Percentiles rank a stretch among this genome's conserved stretches.
Evolutionary conservation across 2,797 vertebrate genomes (phyloP).

Genomic region (Artibeus jamaicensis): DNA sequence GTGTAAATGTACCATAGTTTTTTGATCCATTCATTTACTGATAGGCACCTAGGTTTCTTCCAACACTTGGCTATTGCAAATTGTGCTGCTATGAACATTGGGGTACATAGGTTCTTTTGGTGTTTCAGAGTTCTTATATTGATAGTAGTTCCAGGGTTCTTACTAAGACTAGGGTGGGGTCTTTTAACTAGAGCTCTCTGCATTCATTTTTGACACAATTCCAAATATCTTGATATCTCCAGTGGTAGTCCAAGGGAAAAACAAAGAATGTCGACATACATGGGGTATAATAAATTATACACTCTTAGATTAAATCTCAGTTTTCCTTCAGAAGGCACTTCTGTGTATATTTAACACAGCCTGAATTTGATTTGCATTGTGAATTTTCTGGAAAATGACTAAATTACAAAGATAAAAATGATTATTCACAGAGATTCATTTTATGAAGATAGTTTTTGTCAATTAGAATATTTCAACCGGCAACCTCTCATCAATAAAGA

Average conservation of each 20-base stretch:
- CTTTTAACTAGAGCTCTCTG: background rate
- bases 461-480: background rate
- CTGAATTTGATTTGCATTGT: background rate
- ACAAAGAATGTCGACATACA: background rate
- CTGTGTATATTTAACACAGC: background rate
- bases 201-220: slow-evolving; percentile 13
- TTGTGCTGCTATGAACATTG: no score
- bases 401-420: slow-evolving; percentile 24
- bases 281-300: background rate
- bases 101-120: no score
- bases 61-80: no score
- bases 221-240: background rate
- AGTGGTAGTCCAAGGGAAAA: background rate
- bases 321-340: background rate
- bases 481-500: background rate
- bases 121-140: background rate
- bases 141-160: background rate
- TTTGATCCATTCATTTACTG: no score
- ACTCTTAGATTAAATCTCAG: background rate
- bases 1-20: no score
- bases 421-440: background rate
- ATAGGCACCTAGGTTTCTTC: no score
- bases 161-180: background rate
- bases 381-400: background rate
- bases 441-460: slow-evolving; percentile 20